A percentile compares a stretch with the other conserved stretches of the same genome.
phyloP scores from a whole-genome alignment of 2,113 vertebrate genomes.

The Lycaon pictus region DNA sequence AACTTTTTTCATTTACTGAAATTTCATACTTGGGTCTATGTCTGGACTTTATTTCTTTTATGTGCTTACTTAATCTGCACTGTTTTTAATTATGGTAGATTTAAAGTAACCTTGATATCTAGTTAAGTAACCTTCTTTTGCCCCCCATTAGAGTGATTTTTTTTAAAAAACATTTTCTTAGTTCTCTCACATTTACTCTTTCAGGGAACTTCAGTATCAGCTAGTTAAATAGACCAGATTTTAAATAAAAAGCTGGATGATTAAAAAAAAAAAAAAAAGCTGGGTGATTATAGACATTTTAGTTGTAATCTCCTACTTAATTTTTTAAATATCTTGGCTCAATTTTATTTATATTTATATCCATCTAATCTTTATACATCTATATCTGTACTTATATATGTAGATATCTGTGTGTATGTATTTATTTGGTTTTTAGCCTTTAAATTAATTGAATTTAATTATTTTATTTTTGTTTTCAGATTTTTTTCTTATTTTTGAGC shows the following conservation, averaged over 20 bases:
- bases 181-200: neutral
- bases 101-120: neutral
- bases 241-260: conserved; percentile 4
- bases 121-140: neutral
- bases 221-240: neutral
- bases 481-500: neutral
- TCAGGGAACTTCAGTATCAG: neutral
- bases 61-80: neutral
- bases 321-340: neutral
- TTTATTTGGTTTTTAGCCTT: conserved; percentile 34
- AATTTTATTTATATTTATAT: neutral
- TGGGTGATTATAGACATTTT: neutral
- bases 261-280: neutral
- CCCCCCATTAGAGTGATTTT: neutral
- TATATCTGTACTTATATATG: neutral
- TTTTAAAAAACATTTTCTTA: neutral
- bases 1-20: neutral
- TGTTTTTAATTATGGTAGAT: neutral
- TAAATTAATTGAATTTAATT: neutral
- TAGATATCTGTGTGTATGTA: neutral
- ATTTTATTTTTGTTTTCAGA: conserved; percentile 25
- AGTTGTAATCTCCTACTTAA: neutral
- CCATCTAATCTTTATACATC: neutral
- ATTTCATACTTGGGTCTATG: neutral
- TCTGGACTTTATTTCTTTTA: neutral